Percentiles rank a stretch among this genome's conserved stretches.
Evolutionary conservation across 2,797 vertebrate genomes (phyloP).

Genomic region (Pachyuromys duprasi): DNA sequence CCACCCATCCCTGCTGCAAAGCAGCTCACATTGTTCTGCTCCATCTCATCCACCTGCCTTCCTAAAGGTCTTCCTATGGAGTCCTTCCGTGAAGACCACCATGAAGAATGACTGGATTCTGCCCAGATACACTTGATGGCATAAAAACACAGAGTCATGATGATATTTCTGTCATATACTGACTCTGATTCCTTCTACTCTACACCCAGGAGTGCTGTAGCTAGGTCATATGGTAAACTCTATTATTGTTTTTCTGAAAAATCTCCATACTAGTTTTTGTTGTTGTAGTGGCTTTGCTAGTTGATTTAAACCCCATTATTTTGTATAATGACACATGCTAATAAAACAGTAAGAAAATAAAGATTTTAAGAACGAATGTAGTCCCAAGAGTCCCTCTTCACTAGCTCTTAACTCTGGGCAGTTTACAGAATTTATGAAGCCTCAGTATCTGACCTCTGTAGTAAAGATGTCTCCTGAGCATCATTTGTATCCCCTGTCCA

Average conservation of each 20-base stretch:
- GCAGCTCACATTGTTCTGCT: not conserved
- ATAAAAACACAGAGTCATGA: not conserved
- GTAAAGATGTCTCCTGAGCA: not conserved
- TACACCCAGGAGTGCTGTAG: too few species aligned
- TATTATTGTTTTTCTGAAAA: not conserved
- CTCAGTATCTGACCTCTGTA: not conserved
- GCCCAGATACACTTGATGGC: not conserved
- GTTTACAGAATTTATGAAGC: not conserved
- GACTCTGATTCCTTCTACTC: not conserved
- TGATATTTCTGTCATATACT: not conserved
- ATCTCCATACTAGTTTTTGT: not conserved
- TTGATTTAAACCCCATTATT: not conserved
- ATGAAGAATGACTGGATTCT: not conserved
- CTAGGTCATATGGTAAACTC: not conserved
- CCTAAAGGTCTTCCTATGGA: not conserved
- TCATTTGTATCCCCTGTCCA: not conserved
- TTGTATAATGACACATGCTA: not conserved
- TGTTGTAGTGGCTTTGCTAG: not conserved
- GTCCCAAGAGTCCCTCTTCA: not conserved
- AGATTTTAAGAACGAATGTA: not conserved
- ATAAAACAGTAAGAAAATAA: not conserved
- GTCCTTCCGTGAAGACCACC: not conserved
- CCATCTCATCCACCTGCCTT: not conserved
- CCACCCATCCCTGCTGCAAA: not conserved
- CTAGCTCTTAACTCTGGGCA: not conserved